phyloP scores from a whole-genome alignment of 2,888 invertebrate species.

The Baccha elongata region DNA sequence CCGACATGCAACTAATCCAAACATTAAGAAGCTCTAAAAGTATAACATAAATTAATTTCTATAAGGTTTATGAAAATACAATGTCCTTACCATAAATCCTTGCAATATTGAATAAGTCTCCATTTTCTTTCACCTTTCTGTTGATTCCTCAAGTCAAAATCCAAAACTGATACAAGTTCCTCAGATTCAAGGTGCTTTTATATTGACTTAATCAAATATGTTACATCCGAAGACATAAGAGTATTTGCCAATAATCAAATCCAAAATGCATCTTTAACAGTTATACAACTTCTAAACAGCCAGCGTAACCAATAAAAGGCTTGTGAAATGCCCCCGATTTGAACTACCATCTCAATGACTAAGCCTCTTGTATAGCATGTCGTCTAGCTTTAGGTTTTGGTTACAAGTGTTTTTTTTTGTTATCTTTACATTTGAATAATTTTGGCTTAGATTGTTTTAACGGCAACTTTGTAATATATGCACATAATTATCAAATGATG shows the following conservation, averaged over 20 bases:
- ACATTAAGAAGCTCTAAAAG: slow-evolving; percentile 27
- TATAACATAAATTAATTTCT: neutral
- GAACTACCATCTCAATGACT: neutral
- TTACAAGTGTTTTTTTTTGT: slow-evolving; percentile 1
- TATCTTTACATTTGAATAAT: slow-evolving; percentile 37
- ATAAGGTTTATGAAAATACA: no score
- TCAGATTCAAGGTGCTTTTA: slow-evolving; percentile 48
- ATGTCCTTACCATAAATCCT: slow-evolving; percentile 47
- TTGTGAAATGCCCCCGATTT: slow-evolving; percentile 53
- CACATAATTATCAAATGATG: slow-evolving; percentile 35
- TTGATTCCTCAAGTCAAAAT: slow-evolving; percentile 34
- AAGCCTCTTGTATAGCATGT: slow-evolving; percentile 1
- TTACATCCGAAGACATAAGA: slow-evolving; percentile 44
- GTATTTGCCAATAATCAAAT: slow-evolving; percentile 21
- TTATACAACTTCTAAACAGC: slow-evolving; percentile 50
- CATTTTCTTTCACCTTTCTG: slow-evolving; percentile 38
- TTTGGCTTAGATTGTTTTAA: slow-evolving; percentile 14
- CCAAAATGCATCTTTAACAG: slow-evolving; percentile 51
- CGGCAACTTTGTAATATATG: slow-evolving; percentile 25
- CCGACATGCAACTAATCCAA: slow-evolving; percentile 13
- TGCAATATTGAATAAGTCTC: neutral
- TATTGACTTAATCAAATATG: slow-evolving; percentile 36
- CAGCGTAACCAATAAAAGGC: slow-evolving; percentile 45
- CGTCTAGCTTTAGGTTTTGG: neutral
- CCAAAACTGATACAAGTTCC: slow-evolving; percentile 51